Percentiles rank a stretch among this genome's conserved stretches.
Conservation (phyloP, 92 coral and sea anemone species). For the Zoanthus sociatus region DNA sequence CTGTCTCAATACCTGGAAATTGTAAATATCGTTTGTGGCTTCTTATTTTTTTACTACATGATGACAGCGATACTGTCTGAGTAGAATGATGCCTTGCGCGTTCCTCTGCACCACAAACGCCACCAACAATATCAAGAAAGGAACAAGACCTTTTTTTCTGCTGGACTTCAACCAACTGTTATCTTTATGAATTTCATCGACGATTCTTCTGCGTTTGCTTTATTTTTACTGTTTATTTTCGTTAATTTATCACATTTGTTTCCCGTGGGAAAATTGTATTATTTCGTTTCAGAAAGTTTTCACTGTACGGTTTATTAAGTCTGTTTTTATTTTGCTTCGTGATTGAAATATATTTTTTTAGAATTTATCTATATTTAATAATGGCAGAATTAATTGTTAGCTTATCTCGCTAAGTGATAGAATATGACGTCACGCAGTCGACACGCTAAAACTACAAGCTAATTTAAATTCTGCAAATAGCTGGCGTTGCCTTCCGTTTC, state of each 20-base stretch:
- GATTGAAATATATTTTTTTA: not conserved
- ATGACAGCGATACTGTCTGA: slow-evolving; percentile 20
- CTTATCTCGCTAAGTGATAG: not conserved
- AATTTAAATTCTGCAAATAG: not conserved
- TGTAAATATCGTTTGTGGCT: slow-evolving; percentile 43
- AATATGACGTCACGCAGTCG: not conserved
- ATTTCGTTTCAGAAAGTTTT: slow-evolving; percentile 5
- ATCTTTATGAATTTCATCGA: not conserved
- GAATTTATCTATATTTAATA: not conserved
- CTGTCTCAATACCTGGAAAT: slow-evolving; percentile 46
- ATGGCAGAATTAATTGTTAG: not conserved
- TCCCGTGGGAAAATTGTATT: not conserved
- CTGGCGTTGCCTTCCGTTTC: slow-evolving; percentile 1
- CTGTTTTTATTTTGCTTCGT: not conserved
- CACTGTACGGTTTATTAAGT: not conserved
- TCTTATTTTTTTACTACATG: slow-evolving; percentile 38
- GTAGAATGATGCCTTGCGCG: slow-evolving; percentile 9
- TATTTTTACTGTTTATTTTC: not conserved
- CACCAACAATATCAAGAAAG: slow-evolving; percentile 36
- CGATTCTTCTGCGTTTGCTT: not conserved
- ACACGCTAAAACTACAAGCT: not conserved
- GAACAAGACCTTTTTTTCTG: slow-evolving; percentile 40
- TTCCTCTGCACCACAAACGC: slow-evolving; percentile 20
- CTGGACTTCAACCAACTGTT: not conserved
- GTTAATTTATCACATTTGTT: not conserved